phyloP scores from a whole-genome alignment of 2,797 vertebrate genomes.

The Sebastiscus albofasciatus region DNA sequence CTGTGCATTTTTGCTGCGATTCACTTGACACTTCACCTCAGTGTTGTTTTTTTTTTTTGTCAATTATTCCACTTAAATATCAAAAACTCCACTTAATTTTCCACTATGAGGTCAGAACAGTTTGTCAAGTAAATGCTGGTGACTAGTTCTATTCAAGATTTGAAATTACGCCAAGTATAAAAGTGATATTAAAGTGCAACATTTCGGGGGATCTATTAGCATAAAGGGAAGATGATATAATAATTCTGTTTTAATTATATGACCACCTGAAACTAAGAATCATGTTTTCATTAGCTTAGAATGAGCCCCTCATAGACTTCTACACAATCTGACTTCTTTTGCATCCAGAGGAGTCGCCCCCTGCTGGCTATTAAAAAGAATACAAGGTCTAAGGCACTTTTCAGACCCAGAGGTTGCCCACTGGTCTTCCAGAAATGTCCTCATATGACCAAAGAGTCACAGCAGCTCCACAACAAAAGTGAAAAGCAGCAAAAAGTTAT shows the following conservation, averaged over 20 bases:
- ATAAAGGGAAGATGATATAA: background rate
- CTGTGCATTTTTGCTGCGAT: background rate
- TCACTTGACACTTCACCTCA: background rate
- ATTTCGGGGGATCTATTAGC: background rate
- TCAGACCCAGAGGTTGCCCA: no score
- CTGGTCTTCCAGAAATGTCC: background rate
- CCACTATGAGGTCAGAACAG: background rate
- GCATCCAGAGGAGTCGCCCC: no score
- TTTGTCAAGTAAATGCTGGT: background rate
- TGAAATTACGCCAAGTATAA: background rate
- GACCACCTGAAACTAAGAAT: accelerated
- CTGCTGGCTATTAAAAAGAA: no score
- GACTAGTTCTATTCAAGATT: background rate
- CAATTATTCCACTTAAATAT: background rate
- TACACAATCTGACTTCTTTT: no score
- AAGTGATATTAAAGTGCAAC: background rate
- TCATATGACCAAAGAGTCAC: background rate
- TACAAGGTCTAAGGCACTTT: no score
- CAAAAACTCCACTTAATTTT: accelerated
- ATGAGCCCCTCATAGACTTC: background rate
- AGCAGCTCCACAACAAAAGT: background rate
- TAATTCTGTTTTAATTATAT: background rate
- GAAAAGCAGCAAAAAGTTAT: background rate
- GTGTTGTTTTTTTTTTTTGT: background rate
- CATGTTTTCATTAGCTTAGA: background rate